Evolutionary conservation across 2,113 vertebrate species (phyloP).

Genomic region (Megalops atlanticus): DNA sequence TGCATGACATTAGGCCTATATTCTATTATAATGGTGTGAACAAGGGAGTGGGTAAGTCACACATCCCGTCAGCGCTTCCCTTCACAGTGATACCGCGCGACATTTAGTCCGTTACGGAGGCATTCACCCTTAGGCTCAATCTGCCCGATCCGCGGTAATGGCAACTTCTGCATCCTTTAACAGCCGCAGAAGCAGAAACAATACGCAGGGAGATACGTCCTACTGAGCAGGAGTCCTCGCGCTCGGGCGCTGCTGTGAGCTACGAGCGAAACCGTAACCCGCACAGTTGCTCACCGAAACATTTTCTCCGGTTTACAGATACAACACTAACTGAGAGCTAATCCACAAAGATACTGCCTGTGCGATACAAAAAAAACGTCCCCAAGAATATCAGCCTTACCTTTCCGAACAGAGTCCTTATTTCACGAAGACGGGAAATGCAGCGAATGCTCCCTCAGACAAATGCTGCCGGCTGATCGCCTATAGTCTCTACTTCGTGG

Average conservation of each 20-base stretch:
- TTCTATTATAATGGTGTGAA: not conserved
- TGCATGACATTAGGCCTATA: not conserved
- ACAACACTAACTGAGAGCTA: no score
- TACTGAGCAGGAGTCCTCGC: not conserved
- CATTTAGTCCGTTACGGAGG: not conserved
- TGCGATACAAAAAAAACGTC: not conserved
- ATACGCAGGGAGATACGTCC: not conserved
- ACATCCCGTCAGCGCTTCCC: not conserved
- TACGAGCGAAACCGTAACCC: not conserved
- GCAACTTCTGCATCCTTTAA: not conserved
- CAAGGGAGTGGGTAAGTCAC: not conserved
- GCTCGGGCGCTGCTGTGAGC: not conserved
- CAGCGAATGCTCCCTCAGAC: not conserved
- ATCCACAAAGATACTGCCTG: no score
- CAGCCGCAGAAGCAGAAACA: not conserved
- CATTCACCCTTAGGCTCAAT: not conserved
- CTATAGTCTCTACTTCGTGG: constrained; percentile 19
- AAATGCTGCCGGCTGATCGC: constrained; percentile 1
- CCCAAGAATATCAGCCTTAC: not conserved
- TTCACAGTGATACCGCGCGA: not conserved
- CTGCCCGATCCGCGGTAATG: not conserved
- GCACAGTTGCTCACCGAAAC: not conserved
- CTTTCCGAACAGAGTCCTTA: not conserved
- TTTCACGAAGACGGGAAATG: not conserved
- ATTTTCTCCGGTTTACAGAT: not conserved